A percentile compares a stretch with the other conserved stretches of the same genome.
Conservation (phyloP, 2,113 vertebrate genomes). For the Chinchilla lanigera region DNA sequence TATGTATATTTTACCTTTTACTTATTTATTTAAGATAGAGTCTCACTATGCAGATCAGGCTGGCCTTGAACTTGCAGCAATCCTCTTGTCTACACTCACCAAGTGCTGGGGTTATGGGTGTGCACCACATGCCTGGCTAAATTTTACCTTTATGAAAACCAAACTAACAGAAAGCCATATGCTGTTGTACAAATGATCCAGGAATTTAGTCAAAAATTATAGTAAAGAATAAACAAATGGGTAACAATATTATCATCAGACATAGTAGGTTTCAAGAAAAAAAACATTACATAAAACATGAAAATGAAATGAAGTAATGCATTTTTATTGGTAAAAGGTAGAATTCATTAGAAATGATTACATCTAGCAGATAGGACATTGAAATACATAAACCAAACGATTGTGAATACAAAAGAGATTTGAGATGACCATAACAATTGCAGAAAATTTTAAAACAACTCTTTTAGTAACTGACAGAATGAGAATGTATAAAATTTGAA, state of each 20-base stretch:
- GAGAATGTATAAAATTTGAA: background rate
- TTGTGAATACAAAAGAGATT: background rate
- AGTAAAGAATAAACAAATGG: conserved; percentile 5
- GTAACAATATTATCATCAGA: background rate
- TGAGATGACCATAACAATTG: background rate
- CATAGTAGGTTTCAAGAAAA: background rate
- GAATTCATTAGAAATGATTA: background rate
- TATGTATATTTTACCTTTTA: conserved; percentile 36
- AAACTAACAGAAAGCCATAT: background rate
- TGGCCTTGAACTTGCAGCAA: background rate
- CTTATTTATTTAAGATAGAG: background rate
- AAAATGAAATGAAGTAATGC: background rate
- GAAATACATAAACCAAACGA: conserved; percentile 9
- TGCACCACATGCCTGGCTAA: background rate
- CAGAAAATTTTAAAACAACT: background rate
- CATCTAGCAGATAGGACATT: background rate
- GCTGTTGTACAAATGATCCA: background rate
- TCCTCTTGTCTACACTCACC: background rate
- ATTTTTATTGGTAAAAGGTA: conserved; percentile 7
- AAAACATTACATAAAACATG: background rate
- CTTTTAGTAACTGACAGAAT: background rate
- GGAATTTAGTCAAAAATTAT: background rate
- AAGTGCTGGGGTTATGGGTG: background rate
- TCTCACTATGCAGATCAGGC: background rate
- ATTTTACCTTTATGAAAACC: conserved; percentile 33